Evolutionary conservation across 2,797 vertebrate genomes (phyloP), one percentile per base, ranked within the genome.

Genomic region (Danio jaintianensis): DNA sequence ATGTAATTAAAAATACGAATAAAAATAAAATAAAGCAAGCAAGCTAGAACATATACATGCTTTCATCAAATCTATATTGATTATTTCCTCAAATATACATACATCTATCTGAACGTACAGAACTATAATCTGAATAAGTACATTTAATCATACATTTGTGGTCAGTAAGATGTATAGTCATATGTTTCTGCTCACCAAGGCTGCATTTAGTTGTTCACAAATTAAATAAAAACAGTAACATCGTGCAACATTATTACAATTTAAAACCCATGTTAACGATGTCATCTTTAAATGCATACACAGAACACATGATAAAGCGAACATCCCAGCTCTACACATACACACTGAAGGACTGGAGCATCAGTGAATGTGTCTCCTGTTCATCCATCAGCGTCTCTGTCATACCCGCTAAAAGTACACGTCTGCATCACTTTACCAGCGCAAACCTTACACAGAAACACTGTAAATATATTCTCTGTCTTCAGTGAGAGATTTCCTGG

Each of bases 381-480:
- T 75, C 69, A 72, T 72, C 53, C 43, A 72, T 72, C 69, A 72
- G 48, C 53, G 36, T 22, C 61, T 61, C 74, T 76, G 74, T 76
- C 48, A 76, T 43, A 66, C 76, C 48, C 48, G 38, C 48, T 66
- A 55, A 66, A 8, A 66, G 45, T 48, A 76, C 13, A 55, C 16
- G 48, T 66, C 62, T 76, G 74, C 62, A 66, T 66, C 74, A 56
- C 74, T 29, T 64, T 53, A 45, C 74, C 63, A 36, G 45, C 22
- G 48, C 74, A 76, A 66, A 66, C 38, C 38, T 66, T 36, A 73
- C 55, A 61, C 42, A 61, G 55, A 59, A 20, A 7, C 55, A 16
- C 4, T 18, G 40, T 43, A 64, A 64, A 75, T 43, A 22, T 48
- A 70, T 70, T 29, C 29, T 38, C 48, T 10, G 52, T 72, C 43